These are phyloP conservation scores for Intellagama lesueurii DNA, from an alignment of 2,797 vertebrate genomes.

Conservation along the genomic window DNA sequence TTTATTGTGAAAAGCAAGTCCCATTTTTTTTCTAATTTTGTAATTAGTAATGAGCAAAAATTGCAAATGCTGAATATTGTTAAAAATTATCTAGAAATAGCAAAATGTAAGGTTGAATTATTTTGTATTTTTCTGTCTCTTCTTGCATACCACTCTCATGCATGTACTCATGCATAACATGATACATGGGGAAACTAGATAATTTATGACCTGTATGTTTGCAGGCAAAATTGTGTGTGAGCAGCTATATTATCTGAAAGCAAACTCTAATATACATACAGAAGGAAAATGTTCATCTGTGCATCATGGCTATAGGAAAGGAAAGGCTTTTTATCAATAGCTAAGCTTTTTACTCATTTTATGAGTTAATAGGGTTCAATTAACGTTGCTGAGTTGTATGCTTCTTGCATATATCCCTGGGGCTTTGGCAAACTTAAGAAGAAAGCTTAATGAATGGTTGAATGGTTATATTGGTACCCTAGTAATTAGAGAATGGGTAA, in stretches of 20 bases:
- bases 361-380: slow-evolving; percentile 90
- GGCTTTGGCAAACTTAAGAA: slow-evolving; percentile 82
- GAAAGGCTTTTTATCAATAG: slow-evolving; percentile 72
- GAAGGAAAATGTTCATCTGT: slow-evolving; percentile 55
- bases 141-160: slow-evolving; percentile 46
- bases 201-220: slow-evolving; percentile 27
- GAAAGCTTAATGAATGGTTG: slow-evolving; percentile 89
- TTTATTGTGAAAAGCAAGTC: not conserved
- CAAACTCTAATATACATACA: slow-evolving; percentile 48
- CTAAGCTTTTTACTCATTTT: slow-evolving; percentile 77
- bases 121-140: slow-evolving; percentile 30
- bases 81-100: not conserved
- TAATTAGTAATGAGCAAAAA: not conserved
- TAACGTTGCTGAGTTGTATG: slow-evolving; percentile 85
- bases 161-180: slow-evolving; percentile 43
- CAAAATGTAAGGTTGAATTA: not conserved
- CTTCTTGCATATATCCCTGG: slow-evolving; percentile 81
- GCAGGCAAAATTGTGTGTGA: slow-evolving; percentile 55
- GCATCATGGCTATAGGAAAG: slow-evolving; percentile 57
- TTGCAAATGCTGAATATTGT: not conserved
- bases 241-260: slow-evolving; percentile 57
- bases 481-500: slow-evolving; percentile 92
- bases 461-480: slow-evolving; percentile 83
- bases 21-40: not conserved
- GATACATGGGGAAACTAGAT: slow-evolving; percentile 56